Conservation (phyloP, 2,888 invertebrate species). For the Drosophila paracracens region DNA sequence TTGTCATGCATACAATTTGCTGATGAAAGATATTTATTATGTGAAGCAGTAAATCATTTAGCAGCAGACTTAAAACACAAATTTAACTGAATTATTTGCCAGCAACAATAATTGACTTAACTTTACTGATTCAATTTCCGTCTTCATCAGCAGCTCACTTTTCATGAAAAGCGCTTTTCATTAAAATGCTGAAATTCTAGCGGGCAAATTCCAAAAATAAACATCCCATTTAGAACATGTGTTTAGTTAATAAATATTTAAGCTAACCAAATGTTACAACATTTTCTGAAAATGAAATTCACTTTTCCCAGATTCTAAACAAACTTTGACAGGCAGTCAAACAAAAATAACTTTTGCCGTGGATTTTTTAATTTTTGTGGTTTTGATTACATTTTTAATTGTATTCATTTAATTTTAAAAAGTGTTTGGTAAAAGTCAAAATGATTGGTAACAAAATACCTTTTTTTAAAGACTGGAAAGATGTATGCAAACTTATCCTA, state of each 20-base stretch:
- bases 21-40: constrained; percentile 5
- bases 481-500: neutral
- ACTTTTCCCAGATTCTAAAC: neutral
- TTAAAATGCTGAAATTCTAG: neutral
- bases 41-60: neutral
- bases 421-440: fast-evolving
- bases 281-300: neutral
- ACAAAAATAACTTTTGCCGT: neutral
- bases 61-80: neutral
- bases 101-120: neutral
- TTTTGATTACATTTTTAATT: neutral
- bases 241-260: neutral
- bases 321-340: neutral
- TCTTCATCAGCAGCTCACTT: neutral
- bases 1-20: neutral
- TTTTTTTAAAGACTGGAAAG: neutral
- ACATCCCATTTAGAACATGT: neutral
- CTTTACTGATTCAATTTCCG: neutral
- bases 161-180: neutral
- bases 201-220: neutral
- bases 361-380: neutral
- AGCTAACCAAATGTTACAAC: neutral
- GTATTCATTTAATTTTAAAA: neutral
- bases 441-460: neutral
- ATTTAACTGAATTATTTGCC: neutral